Evolutionary conservation across 2,888 invertebrate genomes (phyloP).

Genomic region (Scaptomyza polygonia): DNA sequence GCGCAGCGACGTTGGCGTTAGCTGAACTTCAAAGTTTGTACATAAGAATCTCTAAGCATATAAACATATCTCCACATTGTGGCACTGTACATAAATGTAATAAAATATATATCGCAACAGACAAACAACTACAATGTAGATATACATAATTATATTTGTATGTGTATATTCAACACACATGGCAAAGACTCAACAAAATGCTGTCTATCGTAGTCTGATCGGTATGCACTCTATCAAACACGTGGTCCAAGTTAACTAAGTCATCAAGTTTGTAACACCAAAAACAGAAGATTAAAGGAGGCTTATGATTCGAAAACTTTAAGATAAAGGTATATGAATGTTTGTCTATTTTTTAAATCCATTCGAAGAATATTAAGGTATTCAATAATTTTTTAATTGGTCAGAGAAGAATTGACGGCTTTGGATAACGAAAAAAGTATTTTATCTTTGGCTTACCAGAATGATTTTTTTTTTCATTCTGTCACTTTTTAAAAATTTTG

Average conservation of each 20-base stretch:
- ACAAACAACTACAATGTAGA: neutral
- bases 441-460: neutral
- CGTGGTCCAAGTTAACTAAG: neutral
- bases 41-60: neutral
- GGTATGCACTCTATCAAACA: neutral
- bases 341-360: no score
- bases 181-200: constrained; percentile 27
- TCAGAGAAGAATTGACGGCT: no score
- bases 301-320: no score
- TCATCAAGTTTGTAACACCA: neutral
- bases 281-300: no score
- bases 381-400: no score
- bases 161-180: neutral
- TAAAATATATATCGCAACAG: constrained; percentile 40
- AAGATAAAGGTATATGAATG: no score
- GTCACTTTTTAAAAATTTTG: constrained; percentile 29
- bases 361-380: no score
- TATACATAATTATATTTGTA: neutral
- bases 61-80: constrained; percentile 26
- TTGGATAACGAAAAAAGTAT: constrained; percentile 2
- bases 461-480: no score
- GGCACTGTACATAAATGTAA: constrained; percentile 57
- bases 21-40: constrained; percentile 8
- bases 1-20: constrained; percentile 33
- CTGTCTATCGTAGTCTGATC: neutral